These are phyloP conservation scores for Channa maculata DNA, from an alignment of 2,113 vertebrate genomes.

Conservation along the genomic window DNA sequence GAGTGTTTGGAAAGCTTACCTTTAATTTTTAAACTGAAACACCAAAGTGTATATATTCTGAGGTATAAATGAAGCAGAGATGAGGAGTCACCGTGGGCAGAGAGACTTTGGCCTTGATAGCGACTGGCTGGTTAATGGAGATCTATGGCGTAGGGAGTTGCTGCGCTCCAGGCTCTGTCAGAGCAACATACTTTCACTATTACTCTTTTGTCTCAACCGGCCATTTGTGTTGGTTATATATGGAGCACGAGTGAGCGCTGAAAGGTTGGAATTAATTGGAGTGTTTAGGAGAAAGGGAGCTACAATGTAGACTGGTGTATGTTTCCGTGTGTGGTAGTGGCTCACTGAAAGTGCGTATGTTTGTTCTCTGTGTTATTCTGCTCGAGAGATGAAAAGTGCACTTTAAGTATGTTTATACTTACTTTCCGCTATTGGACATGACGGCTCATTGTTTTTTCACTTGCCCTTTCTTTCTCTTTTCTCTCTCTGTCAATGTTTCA, in stretches of 20 bases:
- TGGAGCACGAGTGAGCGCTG: constrained; percentile 46
- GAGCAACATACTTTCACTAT: constrained; percentile 56
- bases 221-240: constrained; percentile 44
- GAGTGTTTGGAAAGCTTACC: constrained; percentile 5
- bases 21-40: not conserved
- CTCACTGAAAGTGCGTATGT: constrained; percentile 30
- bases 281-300: constrained; percentile 2
- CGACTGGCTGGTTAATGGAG: constrained; percentile 52
- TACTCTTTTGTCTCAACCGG: constrained; percentile 55
- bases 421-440: constrained; percentile 59
- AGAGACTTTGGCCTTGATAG: constrained; percentile 51
- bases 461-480: not conserved
- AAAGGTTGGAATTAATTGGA: constrained; percentile 56
- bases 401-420: constrained; percentile 66
- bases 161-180: constrained; percentile 47
- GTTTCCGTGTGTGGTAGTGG: constrained; percentile 17
- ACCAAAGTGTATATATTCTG: not conserved
- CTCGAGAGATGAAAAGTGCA: constrained; percentile 66
- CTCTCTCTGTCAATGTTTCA: not conserved
- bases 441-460: constrained; percentile 31
- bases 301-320: not conserved
- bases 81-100: not conserved
- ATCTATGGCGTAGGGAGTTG: constrained; percentile 27
- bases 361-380: constrained; percentile 43
- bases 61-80: constrained; percentile 1